Evolutionary conservation across 2,888 invertebrate species (phyloP).

Genomic region (Caenorhabditis plicata): DNA sequence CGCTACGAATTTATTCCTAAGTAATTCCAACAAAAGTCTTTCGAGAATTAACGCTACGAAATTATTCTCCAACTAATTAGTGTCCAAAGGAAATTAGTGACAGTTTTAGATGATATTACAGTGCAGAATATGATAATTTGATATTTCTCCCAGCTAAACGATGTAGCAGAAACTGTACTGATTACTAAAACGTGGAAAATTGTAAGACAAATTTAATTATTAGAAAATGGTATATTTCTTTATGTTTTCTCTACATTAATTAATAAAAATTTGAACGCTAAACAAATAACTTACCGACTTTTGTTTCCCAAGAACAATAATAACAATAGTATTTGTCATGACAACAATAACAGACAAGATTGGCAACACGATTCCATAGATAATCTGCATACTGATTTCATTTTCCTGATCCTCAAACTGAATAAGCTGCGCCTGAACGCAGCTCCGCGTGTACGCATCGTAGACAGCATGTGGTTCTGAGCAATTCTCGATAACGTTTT

Average conservation of each 20-base stretch:
- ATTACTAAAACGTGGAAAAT: no score
- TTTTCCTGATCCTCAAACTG: slow-evolving; percentile 49
- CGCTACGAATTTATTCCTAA: no score
- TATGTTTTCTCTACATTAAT: not conserved
- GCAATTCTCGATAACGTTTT: slow-evolving; percentile 6
- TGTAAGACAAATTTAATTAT: not conserved
- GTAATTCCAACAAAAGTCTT: no score
- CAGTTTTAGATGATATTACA: no score
- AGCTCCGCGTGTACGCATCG: slow-evolving; percentile 38
- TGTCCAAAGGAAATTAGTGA: no score
- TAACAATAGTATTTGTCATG: slow-evolving; percentile 41
- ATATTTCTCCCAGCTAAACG: no score
- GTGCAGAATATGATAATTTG: no score
- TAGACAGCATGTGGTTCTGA: slow-evolving; percentile 21
- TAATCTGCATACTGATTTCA: slow-evolving; percentile 35
- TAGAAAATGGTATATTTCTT: slow-evolving; percentile 5
- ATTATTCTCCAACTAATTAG: no score
- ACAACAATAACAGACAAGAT: slow-evolving; percentile 39
- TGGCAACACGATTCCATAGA: slow-evolving; percentile 45
- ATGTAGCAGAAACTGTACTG: no score
- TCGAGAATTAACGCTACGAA: no score
- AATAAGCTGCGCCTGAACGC: slow-evolving; percentile 41
- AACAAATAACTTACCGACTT: slow-evolving; percentile 46
- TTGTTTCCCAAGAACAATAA: slow-evolving; percentile 42
- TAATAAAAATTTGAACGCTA: not conserved